Conservation (phyloP, 1,140 invertebrate genomes). For the Papilio dardanus region DNA sequence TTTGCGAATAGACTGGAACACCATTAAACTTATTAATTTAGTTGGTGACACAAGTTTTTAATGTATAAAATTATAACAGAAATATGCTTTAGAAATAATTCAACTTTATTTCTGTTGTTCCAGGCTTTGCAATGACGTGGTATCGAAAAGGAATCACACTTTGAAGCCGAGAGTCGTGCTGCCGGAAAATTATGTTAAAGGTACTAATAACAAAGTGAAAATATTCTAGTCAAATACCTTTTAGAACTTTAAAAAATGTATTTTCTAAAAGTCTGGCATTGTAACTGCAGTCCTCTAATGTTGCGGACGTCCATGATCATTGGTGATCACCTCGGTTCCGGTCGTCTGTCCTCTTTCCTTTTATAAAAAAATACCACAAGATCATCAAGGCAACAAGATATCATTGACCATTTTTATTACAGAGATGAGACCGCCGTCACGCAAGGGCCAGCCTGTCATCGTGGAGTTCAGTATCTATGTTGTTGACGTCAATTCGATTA, state of each 20-base stretch:
- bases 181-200: slow-evolving; percentile 88
- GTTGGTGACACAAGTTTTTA: too few relatives aligned
- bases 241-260: too few relatives aligned
- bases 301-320: too few relatives aligned
- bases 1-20: background rate
- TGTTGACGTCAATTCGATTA: slow-evolving; percentile 92
- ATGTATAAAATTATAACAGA: too few relatives aligned
- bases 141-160: slow-evolving; percentile 84
- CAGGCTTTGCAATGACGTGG: slow-evolving; percentile 81
- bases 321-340: too few relatives aligned
- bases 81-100: too few relatives aligned
- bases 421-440: slow-evolving; percentile 89
- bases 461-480: slow-evolving; percentile 91
- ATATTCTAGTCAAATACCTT: background rate
- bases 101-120: slow-evolving; percentile 49
- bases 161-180: slow-evolving; percentile 85
- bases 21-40: background rate
- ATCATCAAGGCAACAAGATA: too few relatives aligned
- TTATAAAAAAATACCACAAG: too few relatives aligned
- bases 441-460: slow-evolving; percentile 86
- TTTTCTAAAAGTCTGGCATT: too few relatives aligned
- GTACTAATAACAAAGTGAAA: slow-evolving; percentile 61
- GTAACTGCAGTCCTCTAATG: too few relatives aligned
- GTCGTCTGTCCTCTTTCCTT: too few relatives aligned
- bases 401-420: slow-evolving; percentile 44